Conservation (phyloP, 1,140 invertebrate species). For the Protaetia brevitarsis region DNA sequence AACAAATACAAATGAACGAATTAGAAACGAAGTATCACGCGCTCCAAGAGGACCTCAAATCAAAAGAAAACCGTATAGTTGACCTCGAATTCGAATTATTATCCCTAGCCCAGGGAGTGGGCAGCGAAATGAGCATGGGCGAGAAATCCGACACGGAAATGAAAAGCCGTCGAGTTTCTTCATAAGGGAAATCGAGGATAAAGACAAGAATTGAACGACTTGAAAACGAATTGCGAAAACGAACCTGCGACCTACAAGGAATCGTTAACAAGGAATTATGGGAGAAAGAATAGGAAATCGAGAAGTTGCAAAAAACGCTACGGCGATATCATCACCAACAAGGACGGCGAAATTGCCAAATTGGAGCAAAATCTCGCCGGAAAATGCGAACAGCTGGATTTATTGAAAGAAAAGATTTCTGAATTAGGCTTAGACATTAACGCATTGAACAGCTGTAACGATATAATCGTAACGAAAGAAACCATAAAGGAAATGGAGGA, state of each 20-base stretch:
- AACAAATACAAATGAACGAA: conserved; percentile 43
- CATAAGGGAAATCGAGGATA: conserved; percentile 49
- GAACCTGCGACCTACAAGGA: conserved; percentile 63
- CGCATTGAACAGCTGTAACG: not conserved
- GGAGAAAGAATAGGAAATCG: conserved; percentile 69
- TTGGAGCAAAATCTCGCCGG: conserved; percentile 41
- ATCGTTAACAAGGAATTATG: conserved; percentile 67
- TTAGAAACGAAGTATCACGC: conserved; percentile 37
- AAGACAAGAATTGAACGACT: conserved; percentile 54
- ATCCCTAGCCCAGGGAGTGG: conserved; percentile 20
- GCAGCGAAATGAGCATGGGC: conserved; percentile 1
- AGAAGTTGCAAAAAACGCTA: conserved; percentile 60
- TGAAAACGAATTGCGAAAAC: conserved; percentile 58
- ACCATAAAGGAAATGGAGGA: conserved; percentile 37
- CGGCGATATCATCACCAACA: conserved; percentile 42
- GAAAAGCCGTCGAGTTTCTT: conserved; percentile 37
- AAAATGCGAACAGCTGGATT: conserved; percentile 44
- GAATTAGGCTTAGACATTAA: conserved; percentile 39
- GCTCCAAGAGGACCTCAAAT: conserved; percentile 36
- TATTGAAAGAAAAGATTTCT: conserved; percentile 44
- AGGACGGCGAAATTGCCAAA: conserved; percentile 43
- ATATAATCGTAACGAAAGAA: conserved; percentile 17
- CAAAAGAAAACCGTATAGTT: conserved; percentile 43
- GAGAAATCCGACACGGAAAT: conserved; percentile 36
- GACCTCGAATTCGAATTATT: conserved; percentile 44